Percentiles rank a stretch among this genome's conserved stretches.
Evolutionary conservation across 2,888 invertebrate species (phyloP).

Genomic region (Cylloceria caligata): DNA sequence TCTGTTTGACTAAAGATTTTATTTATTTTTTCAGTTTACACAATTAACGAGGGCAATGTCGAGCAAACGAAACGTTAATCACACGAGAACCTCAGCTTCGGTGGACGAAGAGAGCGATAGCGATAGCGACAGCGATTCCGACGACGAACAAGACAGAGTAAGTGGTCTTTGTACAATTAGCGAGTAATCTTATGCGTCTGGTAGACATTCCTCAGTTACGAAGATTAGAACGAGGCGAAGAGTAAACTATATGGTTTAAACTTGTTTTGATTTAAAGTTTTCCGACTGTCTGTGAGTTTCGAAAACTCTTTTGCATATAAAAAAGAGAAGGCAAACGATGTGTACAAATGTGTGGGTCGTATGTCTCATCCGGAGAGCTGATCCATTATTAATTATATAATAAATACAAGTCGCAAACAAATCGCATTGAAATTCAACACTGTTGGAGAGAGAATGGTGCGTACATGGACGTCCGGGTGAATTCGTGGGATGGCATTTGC

Average conservation of each 20-base stretch:
- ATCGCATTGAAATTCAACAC: conserved; percentile 24
- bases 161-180: conserved; percentile 67
- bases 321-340: background rate
- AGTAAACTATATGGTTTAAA: background rate
- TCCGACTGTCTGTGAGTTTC: no score
- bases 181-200: background rate
- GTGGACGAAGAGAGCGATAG: conserved; percentile 84
- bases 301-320: background rate
- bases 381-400: conserved; percentile 1
- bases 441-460: conserved; percentile 13
- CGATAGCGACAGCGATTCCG: conserved; percentile 87
- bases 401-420: conserved; percentile 6
- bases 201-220: background rate
- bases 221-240: background rate
- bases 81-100: conserved; percentile 72
- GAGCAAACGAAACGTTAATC: conserved; percentile 78
- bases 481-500: background rate
- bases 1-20: background rate
- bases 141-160: conserved; percentile 86
- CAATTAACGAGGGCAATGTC: conserved; percentile 74
- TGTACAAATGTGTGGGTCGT: background rate
- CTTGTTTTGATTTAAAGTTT: background rate
- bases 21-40: conserved; percentile 68
- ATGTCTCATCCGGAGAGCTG: background rate
- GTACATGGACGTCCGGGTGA: conserved; percentile 7